Base-by-base conservation (phyloP, 2,888 invertebrate species). In the Rhodophaea formosa region DNA sequence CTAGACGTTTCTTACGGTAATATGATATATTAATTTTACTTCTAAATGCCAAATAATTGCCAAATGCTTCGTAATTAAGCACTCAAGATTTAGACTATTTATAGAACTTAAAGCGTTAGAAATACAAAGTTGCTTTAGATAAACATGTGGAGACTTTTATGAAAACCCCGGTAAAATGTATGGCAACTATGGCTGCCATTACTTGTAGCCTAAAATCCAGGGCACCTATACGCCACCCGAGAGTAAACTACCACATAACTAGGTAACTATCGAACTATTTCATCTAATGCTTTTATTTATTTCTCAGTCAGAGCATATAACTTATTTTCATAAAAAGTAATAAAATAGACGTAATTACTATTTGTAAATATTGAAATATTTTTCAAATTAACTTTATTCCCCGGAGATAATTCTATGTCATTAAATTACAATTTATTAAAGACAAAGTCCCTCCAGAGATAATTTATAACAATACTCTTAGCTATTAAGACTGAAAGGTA, bases 401-500 rank as follows among this genome's bases (percentile, higher is more conserved):
- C 80, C 79, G 79, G 75, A 79, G 70, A 79, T 79, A 83, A 71
- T 72, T 79, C 77, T 83, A 84, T 74, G 68, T 75, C 72, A 71
- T 77, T 35, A 35, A 79, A 77, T 74, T 79, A 82, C 79, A 73
- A 81, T 80, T 81, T 79, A 79, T 83, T 80, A 65, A 84, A 77
- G 77, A 81, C 75, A 86, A 23, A 88, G 72, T 90, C 89, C 90
- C 88, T 89, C 90, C 89, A 89, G 72, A 83, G 66, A 83, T 80
- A 82, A 74, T 82, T 82, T 79, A 80, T 82, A 84, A 84, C 81
- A 84, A 82, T 85, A 86, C 79, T 86, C 75, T 81, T 90, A 88
- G 88, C 82, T 76, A 75, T 80, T 88, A 90, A 89, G 90, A 89
- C 89, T 89, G 87, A 88, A 83, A 75, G 78, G 79, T 84, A 80